Evolutionary conservation across 2,888 invertebrate genomes (phyloP).

Genomic region (Syrista parreyssii): DNA sequence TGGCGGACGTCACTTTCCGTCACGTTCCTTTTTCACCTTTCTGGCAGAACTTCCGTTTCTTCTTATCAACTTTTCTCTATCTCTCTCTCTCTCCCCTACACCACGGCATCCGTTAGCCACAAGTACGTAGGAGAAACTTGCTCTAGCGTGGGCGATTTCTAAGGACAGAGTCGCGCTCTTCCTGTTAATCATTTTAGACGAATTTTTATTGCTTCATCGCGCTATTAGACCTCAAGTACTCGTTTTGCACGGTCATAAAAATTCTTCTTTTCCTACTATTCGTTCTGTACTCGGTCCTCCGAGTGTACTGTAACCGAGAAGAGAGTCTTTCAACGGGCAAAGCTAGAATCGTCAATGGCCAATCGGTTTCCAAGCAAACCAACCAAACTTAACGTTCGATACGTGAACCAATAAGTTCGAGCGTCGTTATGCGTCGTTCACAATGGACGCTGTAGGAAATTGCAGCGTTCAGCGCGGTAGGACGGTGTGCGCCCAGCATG

Average conservation of each 20-base stretch:
- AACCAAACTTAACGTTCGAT: not conserved
- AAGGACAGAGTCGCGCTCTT: not conserved
- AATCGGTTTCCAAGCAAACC: not conserved
- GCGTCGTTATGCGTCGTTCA: not conserved
- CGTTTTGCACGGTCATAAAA: not conserved
- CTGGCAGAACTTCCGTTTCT: no score
- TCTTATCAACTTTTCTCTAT: no score
- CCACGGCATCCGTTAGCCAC: no score
- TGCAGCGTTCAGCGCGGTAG: not conserved
- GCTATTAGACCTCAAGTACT: not conserved
- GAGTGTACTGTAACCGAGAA: not conserved
- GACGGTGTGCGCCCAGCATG: not conserved
- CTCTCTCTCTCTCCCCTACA: no score
- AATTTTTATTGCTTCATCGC: not conserved
- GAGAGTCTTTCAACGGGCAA: not conserved
- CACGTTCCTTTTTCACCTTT: no score
- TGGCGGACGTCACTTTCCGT: no score
- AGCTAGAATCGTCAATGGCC: not conserved
- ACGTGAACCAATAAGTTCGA: not conserved
- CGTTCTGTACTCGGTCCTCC: not conserved
- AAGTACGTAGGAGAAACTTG: not conserved
- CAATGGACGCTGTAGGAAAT: not conserved
- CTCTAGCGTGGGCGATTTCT: not conserved
- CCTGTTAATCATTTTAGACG: not conserved
- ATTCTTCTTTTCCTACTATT: not conserved